Evolutionary conservation across 2,113 vertebrate genomes (phyloP), one percentile per base, ranked within the genome.

Genomic region (Sinocyclocheilus maitianheensis): DNA sequence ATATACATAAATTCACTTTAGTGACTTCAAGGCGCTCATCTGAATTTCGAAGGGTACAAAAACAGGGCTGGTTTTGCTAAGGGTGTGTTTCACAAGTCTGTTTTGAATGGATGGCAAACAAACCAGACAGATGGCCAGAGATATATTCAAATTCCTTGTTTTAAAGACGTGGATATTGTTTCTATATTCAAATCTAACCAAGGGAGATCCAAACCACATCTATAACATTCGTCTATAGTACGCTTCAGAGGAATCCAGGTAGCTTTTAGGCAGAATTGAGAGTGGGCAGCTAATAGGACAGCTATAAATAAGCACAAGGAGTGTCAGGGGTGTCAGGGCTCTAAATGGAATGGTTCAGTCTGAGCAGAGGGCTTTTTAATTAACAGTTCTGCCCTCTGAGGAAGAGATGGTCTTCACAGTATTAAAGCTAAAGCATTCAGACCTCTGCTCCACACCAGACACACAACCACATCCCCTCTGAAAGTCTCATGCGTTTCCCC

Each of bases 91-190:
- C 37, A 51, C 58, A 51, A 53, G 40, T 69, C 82, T 81, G 43
- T 58, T 90, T 88, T 90, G 87, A 86, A 90, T 85, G 67, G 74
- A 51, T 62, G 83, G 85, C 72, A 79, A 55, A 88, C 69, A 77
- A 83, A 55, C 84, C 77, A 82, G 82, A 80, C 77, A 69, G 11
- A 62, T 12, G 40, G 84, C 67, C 46, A 86, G 65, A 51, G 24
- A 85, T 83, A 71, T 88, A 89, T 89, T 89, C 86, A 88, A 89
- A 88, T 89, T 63, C 81, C 86, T 85, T n/a, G 65, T 85, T 55
- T 83, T 71, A 60, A 76, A 89, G 80, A 67, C 77, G 24, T 78
- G 77, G 81, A 84, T 81, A 62, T 75, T 46, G 63, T 74, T 60
- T 77, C 65, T 65, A 65, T 74, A 81, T 84, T 81, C 84, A 84